phyloP scores from a whole-genome alignment of 2,888 invertebrate species.

The Melikaiella ostensackeni region DNA sequence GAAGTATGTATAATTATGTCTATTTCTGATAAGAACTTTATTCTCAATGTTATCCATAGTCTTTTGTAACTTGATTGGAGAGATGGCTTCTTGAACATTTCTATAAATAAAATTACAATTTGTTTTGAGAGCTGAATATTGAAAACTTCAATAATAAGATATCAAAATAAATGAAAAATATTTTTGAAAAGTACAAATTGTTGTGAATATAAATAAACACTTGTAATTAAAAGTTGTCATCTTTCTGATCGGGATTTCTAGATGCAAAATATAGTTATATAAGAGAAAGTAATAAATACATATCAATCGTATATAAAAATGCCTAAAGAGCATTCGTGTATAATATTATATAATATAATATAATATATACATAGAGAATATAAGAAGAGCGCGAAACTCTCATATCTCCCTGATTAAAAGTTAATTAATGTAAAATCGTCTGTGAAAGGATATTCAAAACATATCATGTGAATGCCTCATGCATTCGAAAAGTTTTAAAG shows the following conservation, averaged over 20 bases:
- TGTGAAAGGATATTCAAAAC: slow-evolving; percentile 34
- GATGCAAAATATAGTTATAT: slow-evolving; percentile 5
- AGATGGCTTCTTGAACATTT: slow-evolving; percentile 5
- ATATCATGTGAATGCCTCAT: slow-evolving; percentile 70
- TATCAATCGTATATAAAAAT: slow-evolving; percentile 23
- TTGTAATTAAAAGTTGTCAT: slow-evolving; percentile 8
- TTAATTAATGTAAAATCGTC: slow-evolving; percentile 37
- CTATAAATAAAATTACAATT: slow-evolving; percentile 22
- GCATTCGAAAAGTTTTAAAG: slow-evolving; percentile 66
- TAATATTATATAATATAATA: no score
- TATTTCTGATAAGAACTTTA: slow-evolving; percentile 19
- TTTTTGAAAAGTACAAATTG: slow-evolving; percentile 40
- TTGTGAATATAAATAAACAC: slow-evolving; percentile 41
- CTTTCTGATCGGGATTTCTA: slow-evolving; percentile 14
- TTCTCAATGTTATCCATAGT: slow-evolving; percentile 18
- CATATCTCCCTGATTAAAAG: slow-evolving; percentile 57
- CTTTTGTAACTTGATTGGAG: slow-evolving; percentile 8
- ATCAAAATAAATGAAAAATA: not conserved
- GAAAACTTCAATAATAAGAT: not conserved
- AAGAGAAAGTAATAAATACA: slow-evolving; percentile 31
- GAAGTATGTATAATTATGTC: slow-evolving; percentile 24
- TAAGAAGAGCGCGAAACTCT: slow-evolving; percentile 55
- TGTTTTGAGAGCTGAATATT: not conserved
- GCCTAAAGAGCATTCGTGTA: slow-evolving; percentile 32
- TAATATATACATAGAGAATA: slow-evolving; percentile 2